phyloP scores from a whole-genome alignment of 2,113 vertebrate species.

The Platichthys flesus region DNA sequence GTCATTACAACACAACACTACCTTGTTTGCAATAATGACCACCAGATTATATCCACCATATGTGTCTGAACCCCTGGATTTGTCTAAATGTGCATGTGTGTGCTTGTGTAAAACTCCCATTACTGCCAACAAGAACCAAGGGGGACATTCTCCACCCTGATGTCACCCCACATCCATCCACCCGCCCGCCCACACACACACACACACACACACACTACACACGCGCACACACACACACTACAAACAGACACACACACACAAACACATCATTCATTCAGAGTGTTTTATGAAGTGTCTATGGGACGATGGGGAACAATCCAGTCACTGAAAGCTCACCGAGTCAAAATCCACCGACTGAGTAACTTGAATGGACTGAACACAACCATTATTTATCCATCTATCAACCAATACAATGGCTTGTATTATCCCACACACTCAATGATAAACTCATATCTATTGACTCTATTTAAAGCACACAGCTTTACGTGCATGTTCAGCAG shows the following conservation, averaged over 20 bases:
- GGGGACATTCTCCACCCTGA: slow-evolving; percentile 38
- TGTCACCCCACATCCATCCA: slow-evolving; percentile 47
- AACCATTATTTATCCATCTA: slow-evolving; percentile 39
- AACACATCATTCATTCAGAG: slow-evolving; percentile 70
- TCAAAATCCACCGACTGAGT: slow-evolving; percentile 27
- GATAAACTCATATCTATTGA: slow-evolving; percentile 16
- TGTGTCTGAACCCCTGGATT: slow-evolving; percentile 44
- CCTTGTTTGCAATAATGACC: slow-evolving; percentile 75
- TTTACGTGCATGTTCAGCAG: neutral
- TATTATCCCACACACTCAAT: slow-evolving; percentile 28
- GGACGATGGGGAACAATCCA: slow-evolving; percentile 46
- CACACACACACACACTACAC: slow-evolving; percentile 19
- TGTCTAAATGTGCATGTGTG: slow-evolving; percentile 21
- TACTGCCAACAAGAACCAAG: slow-evolving; percentile 48
- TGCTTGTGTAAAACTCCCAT: slow-evolving; percentile 28
- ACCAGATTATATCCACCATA: slow-evolving; percentile 65
- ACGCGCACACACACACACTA: slow-evolving; percentile 31
- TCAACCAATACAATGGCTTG: slow-evolving; percentile 24
- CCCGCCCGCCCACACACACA: neutral
- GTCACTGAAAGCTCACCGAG: slow-evolving; percentile 37
- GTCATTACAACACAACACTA: slow-evolving; percentile 66
- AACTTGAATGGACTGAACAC: slow-evolving; percentile 27
- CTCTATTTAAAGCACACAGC: neutral
- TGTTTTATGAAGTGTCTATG: slow-evolving; percentile 63
- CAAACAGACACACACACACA: slow-evolving; percentile 58